phyloP scores from a whole-genome alignment of 2,113 vertebrate species.

The Microcebus lehilahytsara region DNA sequence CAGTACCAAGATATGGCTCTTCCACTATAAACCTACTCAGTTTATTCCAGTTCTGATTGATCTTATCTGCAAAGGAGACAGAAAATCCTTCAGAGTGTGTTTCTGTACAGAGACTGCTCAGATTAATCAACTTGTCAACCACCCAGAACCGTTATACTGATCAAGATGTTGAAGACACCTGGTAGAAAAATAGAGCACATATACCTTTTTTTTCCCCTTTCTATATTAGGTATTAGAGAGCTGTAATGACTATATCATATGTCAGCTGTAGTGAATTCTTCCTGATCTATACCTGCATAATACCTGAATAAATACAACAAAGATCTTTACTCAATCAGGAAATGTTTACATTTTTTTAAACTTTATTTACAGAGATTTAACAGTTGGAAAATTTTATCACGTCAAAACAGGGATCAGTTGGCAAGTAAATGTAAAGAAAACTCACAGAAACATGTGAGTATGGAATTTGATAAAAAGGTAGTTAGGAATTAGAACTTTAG shows the following conservation, averaged over 20 bases:
- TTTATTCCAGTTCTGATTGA: constrained; percentile 61
- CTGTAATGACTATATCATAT: neutral
- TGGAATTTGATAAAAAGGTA: neutral
- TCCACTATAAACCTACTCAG: constrained; percentile 1
- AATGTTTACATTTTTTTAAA: neutral
- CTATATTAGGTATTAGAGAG: neutral
- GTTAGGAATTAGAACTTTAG: neutral
- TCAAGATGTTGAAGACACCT: constrained; percentile 23
- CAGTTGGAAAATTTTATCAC: neutral
- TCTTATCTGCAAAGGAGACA: constrained; percentile 62
- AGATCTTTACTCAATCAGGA: neutral
- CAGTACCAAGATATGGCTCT: constrained; percentile 31
- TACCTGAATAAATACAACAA: neutral
- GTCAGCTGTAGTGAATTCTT: neutral
- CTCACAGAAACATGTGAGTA: neutral
- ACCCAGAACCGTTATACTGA: constrained; percentile 34
- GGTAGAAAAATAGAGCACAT: neutral
- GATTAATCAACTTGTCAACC: constrained; percentile 71
- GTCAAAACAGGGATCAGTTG: neutral
- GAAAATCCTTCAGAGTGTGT: constrained; percentile 61
- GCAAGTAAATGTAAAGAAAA: neutral
- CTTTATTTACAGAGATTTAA: neutral
- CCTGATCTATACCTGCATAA: neutral
- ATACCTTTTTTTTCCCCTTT: neutral
- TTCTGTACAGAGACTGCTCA: constrained; percentile 56